A percentile compares a stretch with the other conserved stretches of the same genome.
Conservation (phyloP, 2,113 vertebrate species). For the Melanerpes formicivorus region DNA sequence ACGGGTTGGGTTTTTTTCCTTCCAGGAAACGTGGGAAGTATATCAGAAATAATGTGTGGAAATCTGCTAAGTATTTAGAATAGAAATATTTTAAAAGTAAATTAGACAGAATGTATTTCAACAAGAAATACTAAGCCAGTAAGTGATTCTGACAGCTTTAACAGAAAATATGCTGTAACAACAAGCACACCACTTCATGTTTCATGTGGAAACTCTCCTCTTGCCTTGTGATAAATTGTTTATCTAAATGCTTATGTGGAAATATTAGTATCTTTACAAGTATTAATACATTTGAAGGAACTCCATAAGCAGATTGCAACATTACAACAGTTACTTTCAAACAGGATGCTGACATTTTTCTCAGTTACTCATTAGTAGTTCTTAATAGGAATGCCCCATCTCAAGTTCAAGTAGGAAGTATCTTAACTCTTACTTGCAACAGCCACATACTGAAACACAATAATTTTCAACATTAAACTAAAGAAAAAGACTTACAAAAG, state of each 20-base stretch:
- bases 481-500: background rate
- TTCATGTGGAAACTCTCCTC: background rate
- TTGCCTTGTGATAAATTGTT: background rate
- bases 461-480: background rate
- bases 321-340: background rate
- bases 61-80: background rate
- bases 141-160: background rate
- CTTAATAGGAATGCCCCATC: background rate
- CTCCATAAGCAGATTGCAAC: background rate
- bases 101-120: background rate
- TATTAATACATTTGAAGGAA: background rate
- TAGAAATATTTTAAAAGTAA: background rate
- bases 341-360: background rate
- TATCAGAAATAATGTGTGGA: background rate
- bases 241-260: background rate
- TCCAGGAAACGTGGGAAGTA: background rate
- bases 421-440: background rate
- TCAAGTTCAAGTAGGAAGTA: background rate
- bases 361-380: background rate
- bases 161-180: background rate
- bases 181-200: background rate
- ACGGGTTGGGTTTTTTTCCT: background rate
- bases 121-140: background rate
- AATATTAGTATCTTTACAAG: background rate
- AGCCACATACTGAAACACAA: background rate